phyloP scores from a whole-genome alignment of 2,797 vertebrate species.

The Spea hammondii region DNA sequence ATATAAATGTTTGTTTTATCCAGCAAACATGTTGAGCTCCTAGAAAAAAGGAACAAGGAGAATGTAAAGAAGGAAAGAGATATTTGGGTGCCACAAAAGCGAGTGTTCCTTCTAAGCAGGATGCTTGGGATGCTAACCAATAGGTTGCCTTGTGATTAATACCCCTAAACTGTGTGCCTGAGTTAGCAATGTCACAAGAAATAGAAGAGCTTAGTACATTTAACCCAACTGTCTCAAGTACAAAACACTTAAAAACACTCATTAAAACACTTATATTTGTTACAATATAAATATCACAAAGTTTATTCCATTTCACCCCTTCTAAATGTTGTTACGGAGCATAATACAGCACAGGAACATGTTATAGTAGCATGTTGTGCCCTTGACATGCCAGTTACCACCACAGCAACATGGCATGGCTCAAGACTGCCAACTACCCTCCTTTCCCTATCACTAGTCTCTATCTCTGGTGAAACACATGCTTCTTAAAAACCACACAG shows the following conservation, averaged over 20 bases:
- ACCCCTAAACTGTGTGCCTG: too few relatives aligned
- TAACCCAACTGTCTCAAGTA: background rate
- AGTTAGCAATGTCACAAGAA: too few relatives aligned
- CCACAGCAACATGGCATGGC: conserved; percentile 59
- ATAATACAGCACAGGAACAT: background rate
- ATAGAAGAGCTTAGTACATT: too few relatives aligned
- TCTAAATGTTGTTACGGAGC: background rate
- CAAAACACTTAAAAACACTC: background rate
- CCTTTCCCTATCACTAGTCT: conserved; percentile 47
- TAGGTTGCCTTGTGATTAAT: too few relatives aligned
- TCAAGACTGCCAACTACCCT: conserved; percentile 57
- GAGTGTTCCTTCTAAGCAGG: too few relatives aligned
- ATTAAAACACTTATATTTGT: background rate
- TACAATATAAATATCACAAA: background rate
- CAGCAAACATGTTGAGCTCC: too few relatives aligned
- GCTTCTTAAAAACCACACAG: conserved; percentile 46
- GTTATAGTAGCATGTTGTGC: conserved; percentile 44
- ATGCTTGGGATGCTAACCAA: too few relatives aligned
- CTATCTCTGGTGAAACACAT: conserved; percentile 54
- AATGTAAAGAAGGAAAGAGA: too few relatives aligned
- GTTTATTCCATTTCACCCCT: background rate
- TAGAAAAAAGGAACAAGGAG: too few relatives aligned
- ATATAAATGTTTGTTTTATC: too few relatives aligned
- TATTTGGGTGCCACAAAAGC: too few relatives aligned
- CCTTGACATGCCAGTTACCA: conserved; percentile 63